Percentiles rank a stretch among this genome's conserved stretches.
Evolutionary conservation across 2,888 invertebrate genomes (phyloP).

Genomic region (Plagodis pulveraria): DNA sequence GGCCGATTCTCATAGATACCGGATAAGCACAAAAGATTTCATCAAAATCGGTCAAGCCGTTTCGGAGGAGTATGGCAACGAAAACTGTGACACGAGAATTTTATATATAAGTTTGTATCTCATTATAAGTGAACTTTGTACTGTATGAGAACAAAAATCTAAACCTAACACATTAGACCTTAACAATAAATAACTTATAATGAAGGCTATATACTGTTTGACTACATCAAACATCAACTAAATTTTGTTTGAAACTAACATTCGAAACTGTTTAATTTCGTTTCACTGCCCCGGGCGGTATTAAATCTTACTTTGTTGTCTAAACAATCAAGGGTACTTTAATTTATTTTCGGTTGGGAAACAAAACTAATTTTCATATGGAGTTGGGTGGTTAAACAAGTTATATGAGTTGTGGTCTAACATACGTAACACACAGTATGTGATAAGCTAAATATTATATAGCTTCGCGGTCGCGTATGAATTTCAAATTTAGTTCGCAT

Average conservation of each 20-base stretch:
- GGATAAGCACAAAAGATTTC: no score
- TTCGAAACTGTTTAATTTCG: slow-evolving; percentile 37
- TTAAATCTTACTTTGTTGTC: slow-evolving; percentile 44
- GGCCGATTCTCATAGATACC: no score
- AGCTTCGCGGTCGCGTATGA: slow-evolving; percentile 35
- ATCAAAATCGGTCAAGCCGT: no score
- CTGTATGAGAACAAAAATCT: no score
- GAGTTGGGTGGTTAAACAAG: slow-evolving; percentile 28
- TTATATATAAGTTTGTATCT: no score
- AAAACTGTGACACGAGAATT: no score
- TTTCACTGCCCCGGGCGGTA: slow-evolving; percentile 38
- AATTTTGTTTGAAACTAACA: slow-evolving; percentile 14
- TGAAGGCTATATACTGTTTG: slow-evolving; percentile 7
- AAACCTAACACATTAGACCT: no score
- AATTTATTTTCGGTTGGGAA: slow-evolving; percentile 38
- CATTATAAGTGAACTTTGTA: no score
- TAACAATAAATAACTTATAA: no score
- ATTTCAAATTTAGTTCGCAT: slow-evolving; percentile 21
- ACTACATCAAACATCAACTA: slow-evolving; percentile 14
- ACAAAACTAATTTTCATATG: slow-evolving; percentile 37
- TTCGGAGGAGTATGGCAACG: no score
- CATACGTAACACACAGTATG: slow-evolving; percentile 20
- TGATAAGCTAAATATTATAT: slow-evolving; percentile 33
- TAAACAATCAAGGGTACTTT: slow-evolving; percentile 37
- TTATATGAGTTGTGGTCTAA: slow-evolving; percentile 35